Evolutionary conservation across 2,888 invertebrate species (phyloP), one percentile per base, ranked within the genome.

Genomic region (Suillia variegata): DNA sequence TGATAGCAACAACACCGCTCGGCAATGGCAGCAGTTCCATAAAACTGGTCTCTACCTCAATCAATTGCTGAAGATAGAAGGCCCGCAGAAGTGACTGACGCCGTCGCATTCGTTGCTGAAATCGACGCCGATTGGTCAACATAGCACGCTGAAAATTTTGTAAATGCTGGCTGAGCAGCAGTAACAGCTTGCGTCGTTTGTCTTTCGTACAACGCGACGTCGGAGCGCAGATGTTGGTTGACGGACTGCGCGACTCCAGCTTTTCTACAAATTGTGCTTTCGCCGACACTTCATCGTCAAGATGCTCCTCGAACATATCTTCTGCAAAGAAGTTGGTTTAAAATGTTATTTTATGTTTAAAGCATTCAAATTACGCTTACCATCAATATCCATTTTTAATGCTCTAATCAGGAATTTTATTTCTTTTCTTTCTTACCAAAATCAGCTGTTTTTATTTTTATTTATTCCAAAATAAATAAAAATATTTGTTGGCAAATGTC

Each of bases 1-100:
- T 10, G 20, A n/a, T 50, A 22, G 48, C 15, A 10, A 13, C 15
- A 13, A 49, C 56, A 5, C 33, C 38, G 34, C n/a, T 42, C 6
- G 65, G 51, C 6, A 68, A 61, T 1, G 74, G 72, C 12, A 76
- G 64, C 66, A 74, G 70, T 62, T 80, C 67, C 2, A 75, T 20
- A 52, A 77, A 79, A 31, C 70, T 71, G 6, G 70, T 70, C 24
- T 81, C 79, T 51, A 78, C 61, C 15, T 75, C 73, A 21, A 77
- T 65, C 67, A 81, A 61, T 22, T 78, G 73, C 17, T 75, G 72
- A 50, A 79, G 61, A 34, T 77, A 81, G 38, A 75, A 74, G 24
- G 71, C 64, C 2, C 78, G 74, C 48, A 81, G 54, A 24, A 69
- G 57, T 4, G 65, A 61, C 3, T 75, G 70, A 0, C 76, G 70